Evolutionary conservation across 1,140 invertebrate genomes (phyloP).

Genomic region (Drosophila sucinea): DNA sequence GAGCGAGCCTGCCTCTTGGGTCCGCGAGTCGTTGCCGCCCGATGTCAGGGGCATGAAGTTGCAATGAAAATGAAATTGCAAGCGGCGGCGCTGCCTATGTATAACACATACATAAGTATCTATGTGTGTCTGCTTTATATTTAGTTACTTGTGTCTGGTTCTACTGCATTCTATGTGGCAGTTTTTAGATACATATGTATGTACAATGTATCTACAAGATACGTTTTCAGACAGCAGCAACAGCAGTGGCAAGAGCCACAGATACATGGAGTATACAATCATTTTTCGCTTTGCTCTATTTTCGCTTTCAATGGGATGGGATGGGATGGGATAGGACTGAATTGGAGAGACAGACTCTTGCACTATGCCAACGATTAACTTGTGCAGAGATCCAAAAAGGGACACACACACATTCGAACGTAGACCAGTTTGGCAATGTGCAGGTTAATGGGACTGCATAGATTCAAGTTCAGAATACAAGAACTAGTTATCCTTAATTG

Average conservation of each 20-base stretch:
- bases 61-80: constrained; percentile 80
- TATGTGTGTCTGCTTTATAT: constrained; percentile 53
- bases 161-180: constrained; percentile 67
- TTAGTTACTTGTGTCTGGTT: constrained; percentile 77
- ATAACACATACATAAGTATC: constrained; percentile 30
- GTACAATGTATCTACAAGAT: constrained; percentile 61
- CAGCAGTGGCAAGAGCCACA: constrained; percentile 14
- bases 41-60: constrained; percentile 79
- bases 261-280: background rate
- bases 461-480: constrained; percentile 2
- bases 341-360: background rate
- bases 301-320: constrained; percentile 70
- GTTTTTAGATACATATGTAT: constrained; percentile 52
- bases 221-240: constrained; percentile 51
- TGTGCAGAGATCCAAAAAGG: background rate
- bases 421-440: constrained; percentile 21
- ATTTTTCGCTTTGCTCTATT: constrained; percentile 55
- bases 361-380: constrained; percentile 7
- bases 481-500: constrained; percentile 1
- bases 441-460: constrained; percentile 25
- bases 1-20: background rate
- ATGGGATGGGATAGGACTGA: background rate
- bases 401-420: background rate
- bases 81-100: constrained; percentile 39
- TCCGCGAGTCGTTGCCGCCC: constrained; percentile 17